A percentile compares a stretch with the other conserved stretches of the same genome.
Evolutionary conservation across 2,113 vertebrate genomes (phyloP).

Genomic region (Sphyrna mokarran): DNA sequence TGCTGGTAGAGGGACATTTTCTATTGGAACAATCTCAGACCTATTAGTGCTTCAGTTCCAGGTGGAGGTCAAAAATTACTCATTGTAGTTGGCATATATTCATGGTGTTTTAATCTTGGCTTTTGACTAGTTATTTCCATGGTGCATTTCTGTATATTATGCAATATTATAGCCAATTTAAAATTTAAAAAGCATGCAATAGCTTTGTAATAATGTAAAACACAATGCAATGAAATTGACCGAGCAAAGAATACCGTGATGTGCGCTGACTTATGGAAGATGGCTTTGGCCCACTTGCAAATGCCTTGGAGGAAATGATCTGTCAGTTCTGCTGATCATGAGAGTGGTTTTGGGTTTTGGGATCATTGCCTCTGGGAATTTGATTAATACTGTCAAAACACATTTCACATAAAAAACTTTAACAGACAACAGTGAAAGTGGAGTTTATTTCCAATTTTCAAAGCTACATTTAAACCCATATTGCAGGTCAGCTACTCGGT

Average conservation of each 20-base stretch:
- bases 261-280: background rate
- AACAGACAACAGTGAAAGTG: background rate
- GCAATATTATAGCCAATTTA: background rate
- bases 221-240: background rate
- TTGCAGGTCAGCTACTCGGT: background rate
- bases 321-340: background rate
- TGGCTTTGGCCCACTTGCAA: background rate
- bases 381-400: background rate
- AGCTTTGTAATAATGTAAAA: background rate
- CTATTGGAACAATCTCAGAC: background rate
- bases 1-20: background rate
- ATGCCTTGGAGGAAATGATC: background rate
- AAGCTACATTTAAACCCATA: background rate
- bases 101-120: background rate
- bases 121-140: background rate
- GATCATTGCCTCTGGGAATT: background rate
- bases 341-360: background rate
- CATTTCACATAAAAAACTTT: slow-evolving; percentile 5
- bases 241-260: background rate
- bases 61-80: background rate
- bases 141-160: background rate
- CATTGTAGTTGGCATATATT: background rate
- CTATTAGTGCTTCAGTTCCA: background rate
- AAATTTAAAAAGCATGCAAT: background rate
- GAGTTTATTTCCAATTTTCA: background rate